Base-by-base conservation (phyloP, 2,888 invertebrate species). In the Timandra comae region DNA sequence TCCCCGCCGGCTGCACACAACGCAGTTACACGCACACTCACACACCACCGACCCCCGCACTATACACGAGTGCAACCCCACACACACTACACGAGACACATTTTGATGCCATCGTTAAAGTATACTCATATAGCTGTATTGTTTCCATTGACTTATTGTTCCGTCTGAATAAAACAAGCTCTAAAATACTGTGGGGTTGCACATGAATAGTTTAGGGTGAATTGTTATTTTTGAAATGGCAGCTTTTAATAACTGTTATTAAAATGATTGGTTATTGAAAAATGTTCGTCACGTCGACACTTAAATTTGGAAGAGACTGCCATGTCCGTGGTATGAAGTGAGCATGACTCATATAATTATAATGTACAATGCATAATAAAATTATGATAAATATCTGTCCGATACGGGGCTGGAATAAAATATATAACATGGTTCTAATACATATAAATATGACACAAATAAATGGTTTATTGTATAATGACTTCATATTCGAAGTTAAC, bases 1-100 rank as follows among this genome's bases (percentile, higher is more conserved):
- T 78, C 82, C 46, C 50, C 66, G 59, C 54, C 63, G 56, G 70
- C 75, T 65, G 67, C 65, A 67, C 69, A 72, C 59, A 59, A 41
- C 49, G 37, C 52, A 43, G n/a, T n/a, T n/a, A 25, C 53, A 44
- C 54, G 43, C 46, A 23, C 40, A 29, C 44, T 12, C 49, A 37
- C 48, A 24, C 38, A 38, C 7, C 41, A 21, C 38, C 45, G 36
- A 47, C 34, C 51, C 19, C 35, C 30, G 40, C 33, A 43, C 35
- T 42, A 35, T 46, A 32, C 42, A 38, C 49, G 51, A 45, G 49
- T 33, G 39, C 33, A 32, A 22, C 28, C 29, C 41, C 24, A 32
- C 24, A 19, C 33, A n/a, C 28, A 11, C 24, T 23, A 32, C 25
- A 37, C 38, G n/a, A n/a, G n/a, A n/a, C n/a, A n/a, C n/a, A n/a